Evolutionary conservation across 2,113 vertebrate species (phyloP), one percentile per base, ranked within the genome.

Genomic region (Casuarius casuarius): DNA sequence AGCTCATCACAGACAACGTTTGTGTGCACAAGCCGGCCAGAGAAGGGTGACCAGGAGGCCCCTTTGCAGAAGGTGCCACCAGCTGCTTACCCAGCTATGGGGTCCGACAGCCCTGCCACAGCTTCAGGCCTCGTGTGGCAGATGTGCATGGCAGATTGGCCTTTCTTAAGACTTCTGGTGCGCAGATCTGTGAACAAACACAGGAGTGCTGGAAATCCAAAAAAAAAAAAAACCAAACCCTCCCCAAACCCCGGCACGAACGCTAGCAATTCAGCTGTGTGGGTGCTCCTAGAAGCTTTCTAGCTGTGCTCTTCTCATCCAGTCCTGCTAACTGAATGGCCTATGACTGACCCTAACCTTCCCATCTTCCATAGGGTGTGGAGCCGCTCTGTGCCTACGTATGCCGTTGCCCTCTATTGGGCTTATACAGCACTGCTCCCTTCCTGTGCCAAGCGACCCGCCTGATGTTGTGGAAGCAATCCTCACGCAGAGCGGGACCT

Each of bases 361-460:
- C 7, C 35, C 51, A 3, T 17, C 54, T 48, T 28, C 2, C 1
- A 1, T 14, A 16, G n/a, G 22, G 15, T 13, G 20, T 3, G 29
- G 48, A 63, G 59, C 71, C 40, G 51, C 22, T 61, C 15, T n/a
- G 1, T 1, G 1, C 29, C 12, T 3, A 3, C 13, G 10, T 26
- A 8, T n/a, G 56, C 67, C 89, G 4, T 35, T 87, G 84, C 48
- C 74, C 67, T 49, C 84, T 52, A 2, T 44, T 38, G 85, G 68
- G 86, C 67, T 63, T 54, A 12, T 7, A 61, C 88, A 90, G 82
- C 42, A 15, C 78, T 82, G 23, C 8, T 2, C 79, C 54, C 18
- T 11, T 38, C 75, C 70, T 38, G 11, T 40, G 16, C 8, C 75
- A 46, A 15, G 17, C 25, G 33, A 1, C 66, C 79, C 13, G 18